These are phyloP conservation scores for Pelodytes ibericus DNA, from an alignment of 2,797 vertebrate species.

Conservation along the genomic window DNA sequence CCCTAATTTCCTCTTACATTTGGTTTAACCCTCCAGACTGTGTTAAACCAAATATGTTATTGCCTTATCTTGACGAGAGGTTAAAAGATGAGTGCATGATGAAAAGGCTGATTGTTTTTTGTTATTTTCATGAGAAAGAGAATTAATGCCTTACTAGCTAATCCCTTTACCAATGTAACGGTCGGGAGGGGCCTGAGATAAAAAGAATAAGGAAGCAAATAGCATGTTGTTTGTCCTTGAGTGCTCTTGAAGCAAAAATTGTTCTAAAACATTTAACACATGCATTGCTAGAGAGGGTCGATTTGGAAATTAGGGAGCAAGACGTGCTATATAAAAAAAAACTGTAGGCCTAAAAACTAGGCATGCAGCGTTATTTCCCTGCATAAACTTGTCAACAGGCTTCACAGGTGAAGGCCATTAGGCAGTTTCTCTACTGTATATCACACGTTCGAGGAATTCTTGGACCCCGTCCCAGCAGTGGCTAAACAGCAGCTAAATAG, in stretches of 20 bases:
- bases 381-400: conserved; percentile 58
- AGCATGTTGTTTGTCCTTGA: conserved; percentile 67
- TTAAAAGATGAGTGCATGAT: conserved; percentile 62
- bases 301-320: not conserved
- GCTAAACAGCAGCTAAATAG: conserved; percentile 35
- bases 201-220: conserved; percentile 53
- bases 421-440: not conserved
- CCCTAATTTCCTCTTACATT: conserved; percentile 48
- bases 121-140: conserved; percentile 66
- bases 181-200: conserved; percentile 47
- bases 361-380: conserved; percentile 6
- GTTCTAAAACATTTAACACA: conserved; percentile 39
- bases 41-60: not conserved
- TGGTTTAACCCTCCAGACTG: not conserved
- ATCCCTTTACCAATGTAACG: conserved; percentile 63
- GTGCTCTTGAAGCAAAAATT: conserved; percentile 62
- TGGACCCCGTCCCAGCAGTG: conserved; percentile 32
- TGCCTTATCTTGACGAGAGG: conserved; percentile 12
- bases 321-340: not conserved
- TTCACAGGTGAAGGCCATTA: accelerated
- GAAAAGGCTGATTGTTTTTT: conserved; percentile 59
- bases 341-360: not conserved
- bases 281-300: conserved; percentile 26
- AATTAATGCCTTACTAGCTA: conserved; percentile 65
- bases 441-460: not conserved